phyloP scores from a whole-genome alignment of 2,113 vertebrate genomes.

The Odocoileus virginianus region DNA sequence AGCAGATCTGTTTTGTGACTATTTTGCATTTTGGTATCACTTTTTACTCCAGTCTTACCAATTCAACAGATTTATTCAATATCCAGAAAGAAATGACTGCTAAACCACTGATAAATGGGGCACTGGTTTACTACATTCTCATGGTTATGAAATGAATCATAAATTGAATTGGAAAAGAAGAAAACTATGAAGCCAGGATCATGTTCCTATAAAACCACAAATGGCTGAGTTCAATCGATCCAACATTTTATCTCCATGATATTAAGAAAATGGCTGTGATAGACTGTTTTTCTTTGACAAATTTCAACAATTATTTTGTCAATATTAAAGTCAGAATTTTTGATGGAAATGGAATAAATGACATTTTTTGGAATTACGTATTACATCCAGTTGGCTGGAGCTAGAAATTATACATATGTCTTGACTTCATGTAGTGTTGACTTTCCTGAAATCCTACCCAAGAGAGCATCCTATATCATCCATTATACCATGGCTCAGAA shows the following conservation, averaged over 20 bases:
- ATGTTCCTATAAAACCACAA: slow-evolving; percentile 32
- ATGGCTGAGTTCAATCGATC: neutral
- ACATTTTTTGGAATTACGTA: neutral
- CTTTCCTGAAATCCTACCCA: neutral
- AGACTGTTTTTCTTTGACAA: neutral
- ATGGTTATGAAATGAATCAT: slow-evolving; percentile 1
- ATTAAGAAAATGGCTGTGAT: neutral
- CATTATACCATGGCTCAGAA: neutral
- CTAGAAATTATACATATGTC: neutral
- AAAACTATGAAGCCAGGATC: neutral
- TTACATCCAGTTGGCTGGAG: neutral
- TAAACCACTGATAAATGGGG: neutral
- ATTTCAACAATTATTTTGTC: slow-evolving; percentile 10
- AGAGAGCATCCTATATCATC: neutral
- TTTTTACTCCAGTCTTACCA: neutral
- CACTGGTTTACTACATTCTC: neutral
- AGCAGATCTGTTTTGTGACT: neutral
- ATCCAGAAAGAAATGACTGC: neutral
- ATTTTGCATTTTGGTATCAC: neutral
- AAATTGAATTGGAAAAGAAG: neutral
- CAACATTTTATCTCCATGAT: neutral
- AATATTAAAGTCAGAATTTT: slow-evolving; percentile 10
- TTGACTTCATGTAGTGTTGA: neutral
- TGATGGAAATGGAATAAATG: neutral
- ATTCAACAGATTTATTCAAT: neutral